Evolutionary conservation across 2,797 vertebrate genomes (phyloP), one percentile per base, ranked within the genome.

Genomic region (Mallotus villosus): DNA sequence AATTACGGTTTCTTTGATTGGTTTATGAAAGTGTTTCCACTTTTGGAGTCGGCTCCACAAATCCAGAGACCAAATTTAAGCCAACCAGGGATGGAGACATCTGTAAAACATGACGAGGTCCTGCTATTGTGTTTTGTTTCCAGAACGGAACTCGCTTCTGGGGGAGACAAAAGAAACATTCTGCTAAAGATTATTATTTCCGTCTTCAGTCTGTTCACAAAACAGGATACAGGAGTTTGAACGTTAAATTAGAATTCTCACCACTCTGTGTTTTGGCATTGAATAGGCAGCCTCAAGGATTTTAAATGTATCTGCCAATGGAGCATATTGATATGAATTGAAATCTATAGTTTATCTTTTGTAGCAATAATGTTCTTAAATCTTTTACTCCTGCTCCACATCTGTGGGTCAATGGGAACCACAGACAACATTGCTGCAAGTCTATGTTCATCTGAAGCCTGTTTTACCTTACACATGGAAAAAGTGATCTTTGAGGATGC

Each of bases 151-250:
- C 67, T 75, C 19, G 71, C 72, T 74, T 69, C 72, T 8, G 8
- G 74, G 74, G 78, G 64, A 79, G 78, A 78, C 77, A 81, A 80
- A 84, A 75, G 83, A 83, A 79, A 70, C 67, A 74, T 72, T 57
- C 74, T 61, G 72, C 70, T 80, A 70, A 84, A 83, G 76, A 87
- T 70, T 57, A 87, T 70, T 57, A 78, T 82, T 91, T 93, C 92
- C 89, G 78, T 79, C 77, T 87, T 83, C 62, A 85, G 85, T 81
- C 82, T 80, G 71, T 68, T 49, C 69, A 67, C 75, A 75, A 88
- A 90, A 93, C 90, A 93, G 93, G 90, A 92, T 87, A 62, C 82
- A 64, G 74, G 75, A 81, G 76, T 76, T 70, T 72, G 75, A 84
- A 66, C 46, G 80, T 60, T 80, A 2, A 27, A 77, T 79, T 77